Conservation (phyloP, 2,888 invertebrate species). For the Lasioglossum lativentre region DNA sequence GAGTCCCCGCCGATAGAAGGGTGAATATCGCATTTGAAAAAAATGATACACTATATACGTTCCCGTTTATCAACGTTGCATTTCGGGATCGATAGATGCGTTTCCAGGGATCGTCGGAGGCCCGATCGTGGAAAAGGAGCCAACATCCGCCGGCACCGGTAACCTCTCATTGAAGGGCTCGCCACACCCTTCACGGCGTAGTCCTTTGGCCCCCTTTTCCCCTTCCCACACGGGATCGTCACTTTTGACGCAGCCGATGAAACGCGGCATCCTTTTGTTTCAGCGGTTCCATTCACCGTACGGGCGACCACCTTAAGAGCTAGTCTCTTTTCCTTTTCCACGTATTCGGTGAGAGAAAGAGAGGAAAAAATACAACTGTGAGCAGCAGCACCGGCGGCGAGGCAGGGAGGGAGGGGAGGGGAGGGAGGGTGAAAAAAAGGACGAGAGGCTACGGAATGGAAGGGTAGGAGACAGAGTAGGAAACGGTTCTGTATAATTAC, state of each 20-base stretch:
- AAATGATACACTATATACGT: too few relatives aligned
- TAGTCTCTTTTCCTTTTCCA: constrained; percentile 70
- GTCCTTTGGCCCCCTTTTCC: constrained; percentile 76
- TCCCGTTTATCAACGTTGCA: too few relatives aligned
- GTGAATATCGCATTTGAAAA: not conserved
- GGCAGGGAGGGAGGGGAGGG: too few relatives aligned
- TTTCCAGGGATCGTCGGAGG: constrained; percentile 42
- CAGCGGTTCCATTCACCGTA: constrained; percentile 72
- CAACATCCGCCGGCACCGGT: constrained; percentile 78
- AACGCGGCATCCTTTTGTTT: constrained; percentile 76
- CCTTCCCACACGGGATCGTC: constrained; percentile 58
- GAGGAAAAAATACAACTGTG: not conserved
- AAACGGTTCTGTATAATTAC: constrained; percentile 68
- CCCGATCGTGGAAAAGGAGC: constrained; percentile 61
- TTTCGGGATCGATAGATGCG: constrained; percentile 8
- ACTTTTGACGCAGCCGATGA: constrained; percentile 74
- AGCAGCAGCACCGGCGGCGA: not conserved
- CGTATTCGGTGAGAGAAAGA: constrained; percentile 11
- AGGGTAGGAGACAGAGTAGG: constrained; percentile 48
- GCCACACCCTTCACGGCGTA: constrained; percentile 80
- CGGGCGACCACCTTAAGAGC: constrained; percentile 66
- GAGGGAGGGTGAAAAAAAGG: constrained; percentile 21
- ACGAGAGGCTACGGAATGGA: constrained; percentile 32
- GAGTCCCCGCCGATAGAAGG: not conserved
- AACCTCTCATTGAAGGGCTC: constrained; percentile 76